Evolutionary conservation across 2,113 vertebrate genomes (phyloP).

Genomic region (Calonectris borealis): DNA sequence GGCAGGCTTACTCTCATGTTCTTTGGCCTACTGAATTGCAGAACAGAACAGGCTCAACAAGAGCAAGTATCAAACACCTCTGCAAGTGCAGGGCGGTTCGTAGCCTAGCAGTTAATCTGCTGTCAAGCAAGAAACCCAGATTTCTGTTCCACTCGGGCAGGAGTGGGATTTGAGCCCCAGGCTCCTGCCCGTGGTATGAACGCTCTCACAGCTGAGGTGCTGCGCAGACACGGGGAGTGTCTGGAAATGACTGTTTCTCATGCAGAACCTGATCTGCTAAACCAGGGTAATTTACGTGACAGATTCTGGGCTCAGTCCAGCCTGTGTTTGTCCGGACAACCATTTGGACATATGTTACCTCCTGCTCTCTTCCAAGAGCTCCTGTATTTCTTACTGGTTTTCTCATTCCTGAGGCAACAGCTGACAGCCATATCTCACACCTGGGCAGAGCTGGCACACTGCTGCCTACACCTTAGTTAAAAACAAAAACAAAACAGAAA

Average conservation of each 20-base stretch:
- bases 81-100: background rate
- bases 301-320: background rate
- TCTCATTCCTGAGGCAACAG: background rate
- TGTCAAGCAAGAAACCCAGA: accelerated
- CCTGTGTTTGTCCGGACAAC: background rate
- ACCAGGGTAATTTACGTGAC: background rate
- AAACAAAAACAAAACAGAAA: background rate
- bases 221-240: accelerated
- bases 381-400: background rate
- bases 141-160: background rate
- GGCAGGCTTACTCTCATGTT: background rate
- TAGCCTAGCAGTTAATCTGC: background rate
- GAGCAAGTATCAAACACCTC: background rate
- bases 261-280: background rate
- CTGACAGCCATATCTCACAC: background rate
- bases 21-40: background rate
- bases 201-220: background rate
- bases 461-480: background rate
- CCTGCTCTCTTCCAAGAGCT: background rate
- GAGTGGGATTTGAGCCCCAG: background rate
- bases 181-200: background rate
- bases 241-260: background rate
- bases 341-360: background rate
- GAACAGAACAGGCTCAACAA: background rate
- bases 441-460: background rate